These are phyloP conservation scores for Drosophila conformis DNA, from an alignment of 2,888 invertebrate species.

Conservation along the genomic window DNA sequence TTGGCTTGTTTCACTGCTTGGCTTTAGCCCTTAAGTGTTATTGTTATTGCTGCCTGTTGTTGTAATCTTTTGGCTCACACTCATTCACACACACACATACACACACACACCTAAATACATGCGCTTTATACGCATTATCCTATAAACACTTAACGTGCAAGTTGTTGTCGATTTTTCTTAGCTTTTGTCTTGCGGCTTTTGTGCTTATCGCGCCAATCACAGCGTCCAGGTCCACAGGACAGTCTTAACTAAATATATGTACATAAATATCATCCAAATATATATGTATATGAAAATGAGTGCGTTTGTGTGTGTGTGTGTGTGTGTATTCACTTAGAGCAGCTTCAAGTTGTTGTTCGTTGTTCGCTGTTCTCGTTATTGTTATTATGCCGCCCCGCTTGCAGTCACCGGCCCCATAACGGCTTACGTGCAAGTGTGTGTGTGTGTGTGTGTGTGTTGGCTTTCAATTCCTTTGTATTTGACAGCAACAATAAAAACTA, in stretches of 20 bases:
- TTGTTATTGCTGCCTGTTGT: conserved; percentile 55
- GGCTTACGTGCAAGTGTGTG: conserved; percentile 26
- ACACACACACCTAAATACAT: neutral
- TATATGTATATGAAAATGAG: conserved; percentile 1
- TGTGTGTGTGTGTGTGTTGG: conserved; percentile 29
- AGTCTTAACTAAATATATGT: conserved; percentile 50
- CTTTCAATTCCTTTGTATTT: conserved; percentile 73
- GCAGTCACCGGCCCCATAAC: conserved; percentile 28
- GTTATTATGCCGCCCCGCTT: conserved; percentile 59
- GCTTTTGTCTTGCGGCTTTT: conserved; percentile 64
- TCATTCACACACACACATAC: conserved; percentile 12
- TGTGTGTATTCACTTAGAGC: conserved; percentile 49
- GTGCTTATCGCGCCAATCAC: conserved; percentile 71
- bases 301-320: conserved; percentile 5
- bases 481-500: conserved; percentile 60
- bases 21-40: conserved; percentile 61
- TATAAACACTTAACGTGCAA: conserved; percentile 76
- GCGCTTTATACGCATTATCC: conserved; percentile 54
- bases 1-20: conserved; percentile 23
- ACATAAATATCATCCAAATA: conserved; percentile 30
- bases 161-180: conserved; percentile 56
- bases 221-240: conserved; percentile 27
- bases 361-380: conserved; percentile 67
- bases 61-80: conserved; percentile 36
- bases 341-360: conserved; percentile 64